Conservation (phyloP, 2,797 vertebrate species). For the Rallus crepitans region DNA sequence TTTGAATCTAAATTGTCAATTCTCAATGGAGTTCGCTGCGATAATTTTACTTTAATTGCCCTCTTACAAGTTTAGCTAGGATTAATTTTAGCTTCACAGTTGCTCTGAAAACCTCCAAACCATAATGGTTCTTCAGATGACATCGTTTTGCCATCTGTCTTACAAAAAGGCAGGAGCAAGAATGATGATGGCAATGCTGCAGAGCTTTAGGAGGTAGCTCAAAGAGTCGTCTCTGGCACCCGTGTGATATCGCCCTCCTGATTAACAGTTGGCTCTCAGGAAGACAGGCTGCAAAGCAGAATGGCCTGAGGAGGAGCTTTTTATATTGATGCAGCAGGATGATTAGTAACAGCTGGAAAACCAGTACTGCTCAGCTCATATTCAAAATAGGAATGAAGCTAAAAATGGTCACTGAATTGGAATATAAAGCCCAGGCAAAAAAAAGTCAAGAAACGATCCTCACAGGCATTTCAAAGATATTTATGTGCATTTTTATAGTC, state of each 20-base stretch:
- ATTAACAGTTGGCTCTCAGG: background rate
- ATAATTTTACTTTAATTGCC: conserved; percentile 23
- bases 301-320: conserved; percentile 4
- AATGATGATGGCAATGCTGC: background rate
- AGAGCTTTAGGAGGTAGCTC: conserved; percentile 6
- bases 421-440: background rate
- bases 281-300: background rate
- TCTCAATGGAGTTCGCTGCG: background rate
- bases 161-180: background rate
- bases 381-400: background rate
- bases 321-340: background rate
- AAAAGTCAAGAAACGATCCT: background rate
- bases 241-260: background rate
- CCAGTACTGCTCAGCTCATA: background rate
- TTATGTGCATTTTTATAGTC: background rate
- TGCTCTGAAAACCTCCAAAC: conserved; percentile 41
- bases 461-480: background rate
- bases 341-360: conserved; percentile 48
- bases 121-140: conserved; percentile 19
- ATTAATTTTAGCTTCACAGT: conserved; percentile 58
- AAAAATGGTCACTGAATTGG: background rate
- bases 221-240: background rate
- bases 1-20: background rate
- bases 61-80: conserved; percentile 2
- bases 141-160: conserved; percentile 21